phyloP scores from a whole-genome alignment of 2,113 vertebrate genomes.

The Quiscalus mexicanus region DNA sequence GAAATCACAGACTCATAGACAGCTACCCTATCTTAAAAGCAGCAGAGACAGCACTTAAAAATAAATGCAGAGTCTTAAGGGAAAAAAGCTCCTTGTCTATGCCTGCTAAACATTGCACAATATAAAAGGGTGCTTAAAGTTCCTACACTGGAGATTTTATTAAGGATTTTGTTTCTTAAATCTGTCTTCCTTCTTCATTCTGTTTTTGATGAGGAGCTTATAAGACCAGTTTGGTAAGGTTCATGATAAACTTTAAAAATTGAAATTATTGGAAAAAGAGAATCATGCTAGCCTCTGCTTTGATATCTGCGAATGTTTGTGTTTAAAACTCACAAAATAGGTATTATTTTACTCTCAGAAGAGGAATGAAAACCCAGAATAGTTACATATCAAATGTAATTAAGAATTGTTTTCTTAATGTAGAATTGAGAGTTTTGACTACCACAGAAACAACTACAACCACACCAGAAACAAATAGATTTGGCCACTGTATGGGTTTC shows the following conservation, averaged over 20 bases:
- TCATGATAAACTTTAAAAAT: neutral
- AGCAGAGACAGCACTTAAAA: neutral
- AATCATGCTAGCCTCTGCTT: neutral
- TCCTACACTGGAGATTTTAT: neutral
- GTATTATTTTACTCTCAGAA: neutral
- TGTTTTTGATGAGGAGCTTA: neutral
- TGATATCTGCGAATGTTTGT: neutral
- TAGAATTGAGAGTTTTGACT: neutral
- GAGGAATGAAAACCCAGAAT: neutral
- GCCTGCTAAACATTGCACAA: neutral
- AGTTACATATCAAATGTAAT: rapidly evolving
- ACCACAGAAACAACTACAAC: neutral
- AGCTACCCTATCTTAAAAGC: neutral
- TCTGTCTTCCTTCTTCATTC: neutral
- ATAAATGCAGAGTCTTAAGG: neutral
- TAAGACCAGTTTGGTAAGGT: neutral
- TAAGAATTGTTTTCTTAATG: neutral
- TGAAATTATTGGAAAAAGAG: neutral
- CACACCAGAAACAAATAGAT: neutral
- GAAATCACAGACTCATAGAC: neutral
- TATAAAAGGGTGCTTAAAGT: neutral
- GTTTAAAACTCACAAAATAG: neutral
- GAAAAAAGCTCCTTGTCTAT: neutral
- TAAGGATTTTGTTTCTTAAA: neutral
- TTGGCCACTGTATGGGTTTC: neutral